These are phyloP conservation scores for Acanthopagrus latus DNA, from an alignment of 2,797 vertebrate species.

Conservation along the genomic window DNA sequence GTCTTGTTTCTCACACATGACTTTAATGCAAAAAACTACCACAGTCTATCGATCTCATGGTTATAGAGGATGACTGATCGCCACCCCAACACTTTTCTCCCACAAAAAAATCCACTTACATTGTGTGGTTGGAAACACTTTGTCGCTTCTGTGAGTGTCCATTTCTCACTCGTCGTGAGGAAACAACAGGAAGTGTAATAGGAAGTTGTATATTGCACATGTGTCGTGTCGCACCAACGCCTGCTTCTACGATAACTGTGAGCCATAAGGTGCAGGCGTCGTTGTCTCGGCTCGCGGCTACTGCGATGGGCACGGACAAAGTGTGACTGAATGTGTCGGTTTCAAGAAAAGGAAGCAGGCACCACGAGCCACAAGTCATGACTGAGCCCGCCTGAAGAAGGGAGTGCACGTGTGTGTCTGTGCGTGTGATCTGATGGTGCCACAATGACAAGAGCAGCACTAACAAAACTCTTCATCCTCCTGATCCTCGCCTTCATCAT, in stretches of 20 bases:
- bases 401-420: neutral
- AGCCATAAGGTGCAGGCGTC: neutral
- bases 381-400: slow-evolving; percentile 12
- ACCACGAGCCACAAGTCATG: slow-evolving; percentile 33
- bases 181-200: slow-evolving; percentile 80
- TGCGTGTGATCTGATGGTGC: slow-evolving; percentile 28
- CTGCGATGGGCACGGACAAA: neutral
- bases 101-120: slow-evolving; percentile 54
- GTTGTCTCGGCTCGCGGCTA: neutral
- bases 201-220: slow-evolving; percentile 71
- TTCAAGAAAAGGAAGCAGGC: slow-evolving; percentile 38
- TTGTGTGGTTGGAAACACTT: slow-evolving; percentile 27
- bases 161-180: slow-evolving; percentile 58
- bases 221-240: neutral
- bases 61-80: neutral
- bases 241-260: slow-evolving; percentile 14
- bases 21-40: neutral
- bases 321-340: slow-evolving; percentile 16
- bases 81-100: neutral
- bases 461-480: slow-evolving; percentile 87
- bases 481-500: slow-evolving; percentile 88
- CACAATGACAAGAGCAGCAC: slow-evolving; percentile 77
- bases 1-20: neutral
- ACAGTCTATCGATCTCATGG: neutral
- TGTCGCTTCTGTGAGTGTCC: slow-evolving; percentile 33